Conservation (phyloP, 2,888 invertebrate species). For the Erynnis tages region DNA sequence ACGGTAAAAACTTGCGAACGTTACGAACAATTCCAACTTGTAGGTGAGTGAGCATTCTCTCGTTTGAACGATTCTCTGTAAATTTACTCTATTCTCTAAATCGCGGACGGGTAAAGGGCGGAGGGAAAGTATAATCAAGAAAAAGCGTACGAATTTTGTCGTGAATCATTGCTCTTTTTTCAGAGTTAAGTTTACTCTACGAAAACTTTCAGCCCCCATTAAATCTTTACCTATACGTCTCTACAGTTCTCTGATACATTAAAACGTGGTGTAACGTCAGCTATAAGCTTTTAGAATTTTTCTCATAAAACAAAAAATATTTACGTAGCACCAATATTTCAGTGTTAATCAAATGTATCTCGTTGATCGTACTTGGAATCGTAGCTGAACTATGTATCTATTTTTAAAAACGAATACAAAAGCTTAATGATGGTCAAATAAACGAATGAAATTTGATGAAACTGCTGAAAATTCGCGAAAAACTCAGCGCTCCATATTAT, state of each 20-base stretch:
- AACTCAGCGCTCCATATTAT: slow-evolving; percentile 10
- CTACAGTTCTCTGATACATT: too few species aligned
- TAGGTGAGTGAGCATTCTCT: slow-evolving; percentile 55
- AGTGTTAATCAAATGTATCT: not conserved
- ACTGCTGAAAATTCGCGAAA: slow-evolving; percentile 1
- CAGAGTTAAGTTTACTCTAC: not conserved
- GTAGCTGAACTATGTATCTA: not conserved
- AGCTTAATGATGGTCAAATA: slow-evolving; percentile 19
- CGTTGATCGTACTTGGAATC: not conserved
- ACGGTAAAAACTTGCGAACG: slow-evolving; percentile 67
- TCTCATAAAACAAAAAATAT: too few species aligned
- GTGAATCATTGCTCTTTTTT: slow-evolving; percentile 5
- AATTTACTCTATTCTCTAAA: slow-evolving; percentile 40
- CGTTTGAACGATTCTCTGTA: slow-evolving; percentile 46
- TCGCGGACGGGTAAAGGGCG: slow-evolving; percentile 31
- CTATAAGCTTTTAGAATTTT: too few species aligned
- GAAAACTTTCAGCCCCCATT: too few species aligned
- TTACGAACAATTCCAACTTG: slow-evolving; percentile 61
- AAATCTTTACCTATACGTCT: too few species aligned
- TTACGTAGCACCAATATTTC: too few species aligned
- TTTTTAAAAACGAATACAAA: not conserved
- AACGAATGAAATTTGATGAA: slow-evolving; percentile 15
- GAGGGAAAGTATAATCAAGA: slow-evolving; percentile 39
- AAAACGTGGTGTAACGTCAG: too few species aligned
- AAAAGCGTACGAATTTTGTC: slow-evolving; percentile 26